Evolutionary conservation across 1,140 invertebrate species (phyloP).

Genomic region (Megalonaias nervosa): DNA sequence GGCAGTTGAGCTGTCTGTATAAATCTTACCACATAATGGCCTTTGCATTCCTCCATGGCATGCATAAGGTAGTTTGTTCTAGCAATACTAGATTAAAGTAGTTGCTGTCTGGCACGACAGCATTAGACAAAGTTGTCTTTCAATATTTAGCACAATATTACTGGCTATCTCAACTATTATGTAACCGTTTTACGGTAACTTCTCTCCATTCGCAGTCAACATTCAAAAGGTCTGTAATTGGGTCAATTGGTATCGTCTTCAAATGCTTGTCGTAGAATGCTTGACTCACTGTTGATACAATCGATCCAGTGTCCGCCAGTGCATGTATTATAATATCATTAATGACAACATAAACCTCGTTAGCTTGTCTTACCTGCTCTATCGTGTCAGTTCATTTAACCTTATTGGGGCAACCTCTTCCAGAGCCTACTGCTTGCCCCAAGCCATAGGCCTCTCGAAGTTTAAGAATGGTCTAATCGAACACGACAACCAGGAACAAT

Average conservation of each 20-base stretch:
- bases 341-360: too few species aligned
- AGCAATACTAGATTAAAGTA: neutral
- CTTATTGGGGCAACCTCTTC: too few species aligned
- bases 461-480: too few species aligned
- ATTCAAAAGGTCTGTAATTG: slow-evolving; percentile 6
- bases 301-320: too few species aligned
- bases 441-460: too few species aligned
- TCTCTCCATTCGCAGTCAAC: slow-evolving; percentile 16
- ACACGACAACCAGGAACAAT: too few species aligned
- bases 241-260: neutral
- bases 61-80: slow-evolving; percentile 2
- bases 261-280: slow-evolving; percentile 20
- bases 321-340: too few species aligned
- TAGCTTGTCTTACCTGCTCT: too few species aligned
- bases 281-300: neutral
- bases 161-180: slow-evolving; percentile 15
- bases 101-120: slow-evolving; percentile 16
- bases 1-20: slow-evolving; percentile 8
- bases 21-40: neutral
- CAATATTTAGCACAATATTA: neutral
- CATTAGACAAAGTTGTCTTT: slow-evolving; percentile 7
- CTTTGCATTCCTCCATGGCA: neutral
- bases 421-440: too few species aligned
- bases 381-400: too few species aligned
- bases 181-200: slow-evolving; percentile 30